Conservation (phyloP, 2,888 invertebrate species). For the Brenthis daphne region DNA sequence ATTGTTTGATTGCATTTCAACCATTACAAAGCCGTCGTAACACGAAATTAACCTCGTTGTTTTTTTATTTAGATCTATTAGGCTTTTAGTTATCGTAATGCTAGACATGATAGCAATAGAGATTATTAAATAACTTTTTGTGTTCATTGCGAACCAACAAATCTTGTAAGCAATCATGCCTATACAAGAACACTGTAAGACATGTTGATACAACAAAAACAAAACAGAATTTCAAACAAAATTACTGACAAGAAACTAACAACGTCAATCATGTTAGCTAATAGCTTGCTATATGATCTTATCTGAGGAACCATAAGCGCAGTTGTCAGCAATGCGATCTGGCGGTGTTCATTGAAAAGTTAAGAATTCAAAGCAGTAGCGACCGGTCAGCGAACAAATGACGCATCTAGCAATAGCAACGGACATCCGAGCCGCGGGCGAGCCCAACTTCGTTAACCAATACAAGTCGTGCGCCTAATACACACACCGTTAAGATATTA, state of each 20-base stretch:
- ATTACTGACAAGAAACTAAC: conserved; percentile 78
- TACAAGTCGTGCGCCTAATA: conserved; percentile 45
- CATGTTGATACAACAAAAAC: conserved; percentile 46
- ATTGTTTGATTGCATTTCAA: conserved; percentile 35
- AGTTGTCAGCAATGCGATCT: conserved; percentile 70
- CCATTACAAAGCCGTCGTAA: conserved; percentile 19
- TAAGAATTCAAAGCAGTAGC: conserved; percentile 66
- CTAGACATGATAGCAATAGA: neutral
- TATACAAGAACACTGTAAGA: conserved; percentile 21
- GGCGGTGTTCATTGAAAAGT: conserved; percentile 68
- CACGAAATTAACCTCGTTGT: conserved; percentile 21
- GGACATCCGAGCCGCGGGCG: conserved; percentile 54
- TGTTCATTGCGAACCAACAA: conserved; percentile 21
- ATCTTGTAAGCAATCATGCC: conserved; percentile 28
- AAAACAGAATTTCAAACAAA: conserved; percentile 77
- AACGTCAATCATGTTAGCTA: conserved; percentile 80
- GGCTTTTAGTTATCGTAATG: conserved; percentile 10
- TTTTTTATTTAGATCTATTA: conserved; percentile 19
- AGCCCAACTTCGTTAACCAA: conserved; percentile 35
- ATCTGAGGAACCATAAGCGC: conserved; percentile 69
- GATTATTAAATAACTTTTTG: conserved; percentile 13
- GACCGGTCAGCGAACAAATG: conserved; percentile 56
- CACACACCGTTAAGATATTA: conserved; percentile 70
- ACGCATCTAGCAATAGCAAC: conserved; percentile 52
- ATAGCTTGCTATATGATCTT: conserved; percentile 74